Evolutionary conservation across 1,140 invertebrate species (phyloP), one percentile per base, ranked within the genome.

Genomic region (Muscidifurax raptorellus): DNA sequence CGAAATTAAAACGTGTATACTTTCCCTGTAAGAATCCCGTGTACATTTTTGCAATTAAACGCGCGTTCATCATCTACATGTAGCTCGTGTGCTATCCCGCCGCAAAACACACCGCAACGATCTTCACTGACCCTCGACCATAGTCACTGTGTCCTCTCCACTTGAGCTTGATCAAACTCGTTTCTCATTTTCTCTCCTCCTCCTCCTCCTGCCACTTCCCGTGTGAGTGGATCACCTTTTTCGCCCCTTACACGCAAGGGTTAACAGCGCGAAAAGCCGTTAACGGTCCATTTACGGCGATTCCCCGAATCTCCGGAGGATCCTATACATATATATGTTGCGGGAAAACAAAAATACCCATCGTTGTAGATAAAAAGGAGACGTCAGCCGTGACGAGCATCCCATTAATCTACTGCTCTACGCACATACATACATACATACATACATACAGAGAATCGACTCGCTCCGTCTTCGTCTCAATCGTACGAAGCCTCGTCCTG

Each of bases 341-440:
- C 15, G 72, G 47, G 52, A 64, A 32, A 82, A 82, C 71, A 75
- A 76, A 74, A 72, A 47, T 47, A 72, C 22, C 30, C 52, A 15
- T 22, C 22, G 0, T 13, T 47, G 25, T 6, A 27, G 32, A 32
- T 5, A 28, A 76, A 67, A 36, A 59, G 71, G 47, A 74, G 76
- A 36, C n/a, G 44, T 82, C 30, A 22, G 25, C 40, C 72, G 44
- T 74, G 80, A 82, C 47, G 52, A 36, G 72, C 80, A 66, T 76
- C 15, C 80, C 72, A 82, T 82, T 82, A 82, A 76, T 76, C 80
- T n/a, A n/a, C n/a, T 40, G 22, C 4, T n/a, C 15, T 10, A 7
- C 32, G 15, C 27, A 32, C 44, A 13, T 1, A 47, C 36, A 40
- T 9, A 40, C n/a, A n/a, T n/a, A n/a, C 44, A 1, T 4, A 47